phyloP scores from a whole-genome alignment of 2,797 vertebrate species.

The Spinus pinus region DNA sequence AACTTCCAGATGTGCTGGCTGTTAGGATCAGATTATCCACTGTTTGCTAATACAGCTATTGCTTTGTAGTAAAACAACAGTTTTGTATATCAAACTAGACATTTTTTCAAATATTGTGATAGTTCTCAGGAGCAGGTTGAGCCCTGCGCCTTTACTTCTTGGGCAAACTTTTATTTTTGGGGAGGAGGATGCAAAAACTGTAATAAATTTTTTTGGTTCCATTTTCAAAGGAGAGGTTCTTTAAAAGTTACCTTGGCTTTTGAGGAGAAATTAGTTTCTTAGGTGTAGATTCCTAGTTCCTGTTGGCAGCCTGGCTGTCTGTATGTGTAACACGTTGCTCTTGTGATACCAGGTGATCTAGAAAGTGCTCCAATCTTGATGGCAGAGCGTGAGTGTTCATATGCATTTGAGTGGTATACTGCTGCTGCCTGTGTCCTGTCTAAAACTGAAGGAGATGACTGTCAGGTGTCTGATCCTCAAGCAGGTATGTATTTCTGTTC shows the following conservation, averaged over 20 bases:
- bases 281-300: not conserved
- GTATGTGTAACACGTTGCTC: not conserved
- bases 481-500: slow-evolving; percentile 79
- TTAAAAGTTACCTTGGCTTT: not conserved
- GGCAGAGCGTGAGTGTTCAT: slow-evolving; percentile 76
- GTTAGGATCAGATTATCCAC: not conserved
- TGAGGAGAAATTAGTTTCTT: not conserved
- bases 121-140: not conserved
- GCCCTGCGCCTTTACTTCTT: not conserved
- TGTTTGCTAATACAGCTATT: not conserved
- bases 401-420: slow-evolving; percentile 91
- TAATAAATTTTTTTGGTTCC: not conserved
- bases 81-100: not conserved
- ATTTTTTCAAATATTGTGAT: not conserved
- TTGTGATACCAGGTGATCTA: slow-evolving; percentile 79
- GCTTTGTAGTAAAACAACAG: not conserved
- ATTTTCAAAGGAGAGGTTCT: not conserved
- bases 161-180: not conserved
- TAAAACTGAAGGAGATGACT: slow-evolving; percentile 84
- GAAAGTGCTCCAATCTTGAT: slow-evolving; percentile 86
- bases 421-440: slow-evolving; percentile 90
- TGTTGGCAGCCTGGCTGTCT: not conserved
- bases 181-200: not conserved
- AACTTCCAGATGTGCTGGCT: not conserved
- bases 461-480: slow-evolving; percentile 87